Base-by-base conservation (phyloP, 2,113 vertebrate genomes). In the Embiotoca jacksoni region DNA sequence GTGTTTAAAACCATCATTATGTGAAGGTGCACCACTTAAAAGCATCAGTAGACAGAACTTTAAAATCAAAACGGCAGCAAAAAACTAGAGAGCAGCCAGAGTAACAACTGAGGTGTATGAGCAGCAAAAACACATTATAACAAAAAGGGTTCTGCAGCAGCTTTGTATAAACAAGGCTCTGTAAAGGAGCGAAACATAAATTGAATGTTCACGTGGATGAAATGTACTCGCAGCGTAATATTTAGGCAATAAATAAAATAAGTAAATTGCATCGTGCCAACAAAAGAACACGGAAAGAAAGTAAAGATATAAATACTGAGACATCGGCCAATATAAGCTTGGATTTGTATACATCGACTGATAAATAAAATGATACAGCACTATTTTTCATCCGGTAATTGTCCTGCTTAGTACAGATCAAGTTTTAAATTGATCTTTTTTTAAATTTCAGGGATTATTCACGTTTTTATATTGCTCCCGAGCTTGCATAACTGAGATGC, bases 41-140 rank as follows among this genome's bases (percentile, higher is more conserved):
- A 50, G 23, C 44, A 55, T 59, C 5, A 61, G 31, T 52, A 36
- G 37, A 56, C 36, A 70, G 36, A 56, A 59, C 37, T 71, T 41
- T 15, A 39, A 56, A 32, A 14, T 5, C 2, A 50, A 52, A 47
- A 52, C n/a, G 13, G 33, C 16, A 31, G 32, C 8, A 11, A 44
- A n/a, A 23, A 39, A 74, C 23, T 23, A 61, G 14, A 37, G 61
- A 30, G 50, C 23, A 37, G 53, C 23, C 33, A 6, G 13, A 54
- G 5, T n/a, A 56, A 49, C 37, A 33, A 2, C 3, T 10, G 39
- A 31, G 32, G 1, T 67, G 31, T 11, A 67, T 7, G 57, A 41
- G 41, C 50, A 62, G 58, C 66, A 16, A 69, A 78, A 47, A 47
- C 57, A 15, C 16, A 47, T 73, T 16, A 36, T 3, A 68, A 60